Conservation (phyloP, 2,888 invertebrate genomes). For the Stenodera caucasica region DNA sequence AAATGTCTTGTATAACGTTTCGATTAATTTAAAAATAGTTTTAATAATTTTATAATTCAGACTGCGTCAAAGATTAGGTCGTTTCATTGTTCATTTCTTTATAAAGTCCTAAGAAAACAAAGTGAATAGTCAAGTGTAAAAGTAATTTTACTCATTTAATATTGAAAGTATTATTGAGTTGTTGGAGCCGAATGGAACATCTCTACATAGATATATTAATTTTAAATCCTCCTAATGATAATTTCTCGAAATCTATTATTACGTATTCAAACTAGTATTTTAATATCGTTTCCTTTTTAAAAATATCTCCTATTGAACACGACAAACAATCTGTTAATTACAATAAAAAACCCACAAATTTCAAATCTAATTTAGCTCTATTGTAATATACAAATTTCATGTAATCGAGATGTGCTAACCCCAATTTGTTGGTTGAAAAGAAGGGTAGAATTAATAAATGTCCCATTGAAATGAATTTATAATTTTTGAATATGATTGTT, state of each 20-base stretch:
- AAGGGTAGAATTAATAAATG: not conserved
- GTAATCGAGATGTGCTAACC: not conserved
- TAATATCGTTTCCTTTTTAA: not conserved
- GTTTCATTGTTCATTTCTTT: not conserved
- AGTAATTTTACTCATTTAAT: not conserved
- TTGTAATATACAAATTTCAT: not conserved
- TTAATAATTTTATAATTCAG: too few relatives aligned
- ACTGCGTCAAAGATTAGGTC: not conserved
- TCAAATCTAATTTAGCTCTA: not conserved
- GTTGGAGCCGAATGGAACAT: not conserved
- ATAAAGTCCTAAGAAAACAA: not conserved
- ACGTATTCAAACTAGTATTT: not conserved
- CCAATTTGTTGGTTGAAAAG: conserved; percentile 1
- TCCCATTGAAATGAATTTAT: not conserved
- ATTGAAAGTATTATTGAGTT: not conserved
- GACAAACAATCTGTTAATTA: not conserved
- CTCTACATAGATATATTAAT: too few relatives aligned
- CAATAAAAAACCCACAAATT: not conserved
- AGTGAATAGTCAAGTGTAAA: not conserved
- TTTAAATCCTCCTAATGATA: too few relatives aligned
- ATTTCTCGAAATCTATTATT: not conserved
- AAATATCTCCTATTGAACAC: too few relatives aligned
- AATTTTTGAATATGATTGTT: conserved; percentile 3
- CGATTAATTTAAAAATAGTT: too few relatives aligned
- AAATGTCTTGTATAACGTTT: too few relatives aligned